Evolutionary conservation across 1,140 invertebrate species (phyloP).

Genomic region (Druon quercuslanigerum): DNA sequence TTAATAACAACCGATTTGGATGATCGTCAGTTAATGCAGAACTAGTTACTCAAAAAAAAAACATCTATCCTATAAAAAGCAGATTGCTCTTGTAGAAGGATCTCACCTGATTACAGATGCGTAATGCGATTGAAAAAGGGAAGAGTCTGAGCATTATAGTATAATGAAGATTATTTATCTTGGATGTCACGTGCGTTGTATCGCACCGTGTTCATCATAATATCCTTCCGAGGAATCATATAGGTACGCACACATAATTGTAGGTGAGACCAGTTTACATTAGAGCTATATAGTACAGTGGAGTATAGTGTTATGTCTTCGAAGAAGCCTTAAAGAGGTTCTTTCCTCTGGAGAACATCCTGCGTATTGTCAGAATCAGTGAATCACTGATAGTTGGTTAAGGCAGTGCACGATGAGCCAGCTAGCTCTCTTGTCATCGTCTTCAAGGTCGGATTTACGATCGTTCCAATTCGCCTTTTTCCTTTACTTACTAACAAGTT

Average conservation of each 20-base stretch:
- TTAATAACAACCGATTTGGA: no score
- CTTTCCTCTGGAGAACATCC: constrained; percentile 51
- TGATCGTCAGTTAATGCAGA: no score
- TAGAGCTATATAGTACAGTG: not conserved
- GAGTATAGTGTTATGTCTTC: constrained; percentile 30
- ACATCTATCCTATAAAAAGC: no score
- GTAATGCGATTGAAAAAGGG: no score
- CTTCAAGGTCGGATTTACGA: constrained; percentile 47
- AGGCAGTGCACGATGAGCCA: constrained; percentile 54
- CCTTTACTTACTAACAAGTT: not conserved
- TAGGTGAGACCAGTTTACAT: constrained; percentile 35
- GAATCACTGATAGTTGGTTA: constrained; percentile 50
- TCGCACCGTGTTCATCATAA: not conserved
- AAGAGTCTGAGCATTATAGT: no score
- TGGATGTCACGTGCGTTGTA: no score
- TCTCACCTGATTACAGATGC: no score
- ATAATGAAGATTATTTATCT: no score
- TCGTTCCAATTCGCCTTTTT: constrained; percentile 40
- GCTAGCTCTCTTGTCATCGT: constrained; percentile 59
- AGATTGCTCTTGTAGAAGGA: no score
- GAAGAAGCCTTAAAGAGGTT: constrained; percentile 45
- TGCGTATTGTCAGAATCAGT: constrained; percentile 41
- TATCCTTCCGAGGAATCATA: constrained; percentile 30
- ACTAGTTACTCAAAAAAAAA: no score
- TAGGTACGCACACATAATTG: constrained; percentile 20